Base-by-base conservation (phyloP, 2,888 invertebrate genomes). In the Thera obeliscata region DNA sequence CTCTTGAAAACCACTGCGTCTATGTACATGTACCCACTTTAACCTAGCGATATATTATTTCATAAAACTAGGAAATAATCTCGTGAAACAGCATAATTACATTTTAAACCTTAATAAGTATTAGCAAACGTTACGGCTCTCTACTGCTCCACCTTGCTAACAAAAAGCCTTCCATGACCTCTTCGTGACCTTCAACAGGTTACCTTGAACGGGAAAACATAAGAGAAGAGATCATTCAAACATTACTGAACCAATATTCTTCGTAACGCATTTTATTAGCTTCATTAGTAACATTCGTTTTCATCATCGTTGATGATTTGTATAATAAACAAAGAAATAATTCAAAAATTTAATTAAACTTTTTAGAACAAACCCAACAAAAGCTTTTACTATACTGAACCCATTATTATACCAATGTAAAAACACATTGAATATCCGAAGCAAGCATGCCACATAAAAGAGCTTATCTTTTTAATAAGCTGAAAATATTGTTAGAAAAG, bases 141-240 rank as follows among this genome's bases (percentile, higher is more conserved):
- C 41, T 41, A 41, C 41, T 22, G 22, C 22, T 22, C 22, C 52
- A 41, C 60, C 11, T 41, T 38, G 50, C 52, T 38, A 52, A 60
- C 38, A 61, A 66, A 61, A 67, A 69, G 56, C 8, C 68, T 69
- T 62, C 50, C 56, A 54, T 48, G 66, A 72, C 71, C 67, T 66
- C 60, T 46, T 11, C 41, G 64, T 64, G 69, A 72, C 74, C 72
- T 73, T 61, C 54, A 56, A 56, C 61, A 56, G 67, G 63, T 69
- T 68, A 62, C 70, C 72, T 69, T 69, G 71, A 73, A 73, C 69
- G 61, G 60, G 67, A 75, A 41, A 70, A 68, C 63, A 69, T 62
- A 60, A 66, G 65, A 22, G 22, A 22, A 22, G 22, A 72, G 73
- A 72, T 68, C 69, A 61, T 58, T 56, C 67, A 57, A 67, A 69